phyloP scores from a whole-genome alignment of 2,113 vertebrate species.

The Alectura lathami region DNA sequence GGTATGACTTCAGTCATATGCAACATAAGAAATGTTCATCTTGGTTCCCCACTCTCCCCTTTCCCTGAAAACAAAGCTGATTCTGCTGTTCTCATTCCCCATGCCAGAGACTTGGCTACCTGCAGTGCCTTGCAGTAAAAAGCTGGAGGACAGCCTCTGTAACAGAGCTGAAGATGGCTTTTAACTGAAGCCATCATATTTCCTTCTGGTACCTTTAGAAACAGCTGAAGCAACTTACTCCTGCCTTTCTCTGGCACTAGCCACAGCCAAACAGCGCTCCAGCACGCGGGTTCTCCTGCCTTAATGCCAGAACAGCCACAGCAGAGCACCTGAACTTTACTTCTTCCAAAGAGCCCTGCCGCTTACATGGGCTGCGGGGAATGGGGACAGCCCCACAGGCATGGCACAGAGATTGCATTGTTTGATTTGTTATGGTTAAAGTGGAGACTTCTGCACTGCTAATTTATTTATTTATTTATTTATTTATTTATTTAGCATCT shows the following conservation, averaged over 20 bases:
- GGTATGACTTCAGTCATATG: neutral
- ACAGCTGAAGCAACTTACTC: neutral
- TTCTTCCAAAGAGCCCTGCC: neutral
- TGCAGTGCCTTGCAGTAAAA: slow-evolving; percentile 8
- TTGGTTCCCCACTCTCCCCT: neutral
- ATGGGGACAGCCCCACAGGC: neutral
- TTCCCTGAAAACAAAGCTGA: slow-evolving; percentile 12
- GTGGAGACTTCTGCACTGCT: neutral
- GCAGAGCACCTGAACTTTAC: neutral
- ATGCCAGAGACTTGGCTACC: neutral
- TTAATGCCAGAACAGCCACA: neutral
- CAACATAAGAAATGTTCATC: neutral
- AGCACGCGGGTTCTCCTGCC: neutral
- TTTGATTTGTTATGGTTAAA: neutral
- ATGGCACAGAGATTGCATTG: neutral
- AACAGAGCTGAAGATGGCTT: neutral
- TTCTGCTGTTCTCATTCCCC: neutral
- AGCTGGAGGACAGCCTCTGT: neutral
- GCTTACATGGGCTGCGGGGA: neutral
- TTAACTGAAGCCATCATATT: neutral
- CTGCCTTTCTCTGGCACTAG: neutral
- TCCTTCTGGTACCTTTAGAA: neutral
- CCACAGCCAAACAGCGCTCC: neutral
- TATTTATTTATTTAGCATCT: neutral
- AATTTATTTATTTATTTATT: too few relatives aligned